Evolutionary conservation across 2,888 invertebrate species (phyloP).

Genomic region (Creontiades dilutus): DNA sequence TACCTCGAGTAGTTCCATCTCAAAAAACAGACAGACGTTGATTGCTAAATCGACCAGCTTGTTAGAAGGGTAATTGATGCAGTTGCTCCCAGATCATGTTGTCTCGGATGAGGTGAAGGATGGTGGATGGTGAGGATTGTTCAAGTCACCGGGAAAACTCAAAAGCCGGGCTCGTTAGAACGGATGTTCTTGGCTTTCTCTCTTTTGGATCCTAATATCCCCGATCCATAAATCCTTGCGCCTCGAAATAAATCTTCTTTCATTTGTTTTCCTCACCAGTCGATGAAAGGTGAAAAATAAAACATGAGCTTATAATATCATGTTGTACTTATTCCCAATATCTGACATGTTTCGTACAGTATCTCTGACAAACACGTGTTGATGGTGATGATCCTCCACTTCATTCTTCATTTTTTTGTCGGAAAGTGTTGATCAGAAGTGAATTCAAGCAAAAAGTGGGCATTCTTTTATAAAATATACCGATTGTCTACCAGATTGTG

Average conservation of each 20-base stretch:
- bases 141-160: slow-evolving; percentile 16
- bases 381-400: too few species aligned
- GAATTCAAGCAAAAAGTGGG: too few species aligned
- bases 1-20: slow-evolving; percentile 3
- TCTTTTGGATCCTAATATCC: not conserved
- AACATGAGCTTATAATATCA: not conserved
- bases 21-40: not conserved
- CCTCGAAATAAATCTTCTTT: not conserved
- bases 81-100: slow-evolving; percentile 12
- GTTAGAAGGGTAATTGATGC: slow-evolving; percentile 20
- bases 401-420: too few species aligned
- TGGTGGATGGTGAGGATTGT: not conserved
- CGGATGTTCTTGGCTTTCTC: slow-evolving; percentile 7
- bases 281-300: not conserved
- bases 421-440: too few species aligned
- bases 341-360: too few species aligned
- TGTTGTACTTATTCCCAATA: not conserved
- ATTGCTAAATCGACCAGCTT: slow-evolving; percentile 25
- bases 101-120: slow-evolving; percentile 8
- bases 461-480: too few species aligned
- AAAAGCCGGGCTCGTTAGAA: not conserved
- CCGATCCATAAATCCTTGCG: not conserved
- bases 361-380: too few species aligned
- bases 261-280: not conserved
- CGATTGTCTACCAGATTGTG: too few species aligned